These are phyloP conservation scores for Poecilia gillii DNA, from an alignment of 2,797 vertebrate genomes.

Conservation along the genomic window DNA sequence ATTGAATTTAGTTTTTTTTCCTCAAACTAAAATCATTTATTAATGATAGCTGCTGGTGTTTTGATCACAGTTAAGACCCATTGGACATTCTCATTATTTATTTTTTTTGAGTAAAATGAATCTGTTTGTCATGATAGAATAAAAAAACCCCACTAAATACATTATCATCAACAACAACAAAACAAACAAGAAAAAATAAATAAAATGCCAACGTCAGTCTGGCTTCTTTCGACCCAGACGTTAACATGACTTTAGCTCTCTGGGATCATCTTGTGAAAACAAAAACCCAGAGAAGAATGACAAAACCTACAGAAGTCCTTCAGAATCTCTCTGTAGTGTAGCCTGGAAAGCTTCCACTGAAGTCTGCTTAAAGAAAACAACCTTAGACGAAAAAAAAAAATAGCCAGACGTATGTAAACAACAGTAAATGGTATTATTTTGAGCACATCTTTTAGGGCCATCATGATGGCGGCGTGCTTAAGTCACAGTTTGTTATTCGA, in stretches of 20 bases:
- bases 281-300: not conserved
- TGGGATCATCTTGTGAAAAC: not conserved
- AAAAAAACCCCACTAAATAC: too few species aligned
- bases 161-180: not conserved
- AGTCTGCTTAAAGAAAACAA: not conserved
- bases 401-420: slow-evolving; percentile 41
- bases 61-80: not conserved
- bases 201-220: not conserved
- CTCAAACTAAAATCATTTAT: not conserved
- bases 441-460: slow-evolving; percentile 29
- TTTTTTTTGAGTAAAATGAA: too few species aligned
- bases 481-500: slow-evolving; percentile 39
- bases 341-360: not conserved
- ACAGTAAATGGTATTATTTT: slow-evolving; percentile 27
- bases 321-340: not conserved
- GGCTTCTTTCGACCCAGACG: not conserved
- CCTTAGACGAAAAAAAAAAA: too few species aligned
- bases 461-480: slow-evolving; percentile 14
- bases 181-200: not conserved
- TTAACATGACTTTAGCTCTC: not conserved
- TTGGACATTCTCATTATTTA: not conserved
- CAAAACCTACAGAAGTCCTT: not conserved
- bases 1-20: not conserved
- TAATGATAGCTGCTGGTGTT: not conserved
- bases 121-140: too few species aligned